Conservation (phyloP, 2,797 vertebrate species). For the Tokudaia muenninki region DNA sequence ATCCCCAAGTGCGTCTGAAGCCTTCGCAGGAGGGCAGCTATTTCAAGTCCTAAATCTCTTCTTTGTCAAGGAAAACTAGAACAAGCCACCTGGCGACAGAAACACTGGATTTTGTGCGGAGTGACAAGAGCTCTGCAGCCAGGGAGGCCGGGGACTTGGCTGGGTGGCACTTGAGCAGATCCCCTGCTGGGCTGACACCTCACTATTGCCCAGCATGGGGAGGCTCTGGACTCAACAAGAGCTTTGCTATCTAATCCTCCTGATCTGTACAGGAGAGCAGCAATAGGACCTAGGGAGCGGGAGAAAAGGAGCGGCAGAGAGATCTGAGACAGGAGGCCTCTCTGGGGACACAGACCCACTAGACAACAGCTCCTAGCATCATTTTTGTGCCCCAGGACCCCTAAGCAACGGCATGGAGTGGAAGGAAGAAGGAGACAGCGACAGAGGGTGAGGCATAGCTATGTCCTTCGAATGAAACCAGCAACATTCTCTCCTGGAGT, state of each 20-base stretch:
- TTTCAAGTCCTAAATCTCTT: background rate
- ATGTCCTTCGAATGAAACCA: background rate
- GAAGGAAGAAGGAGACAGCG: background rate
- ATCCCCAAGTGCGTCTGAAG: background rate
- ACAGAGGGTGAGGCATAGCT: background rate
- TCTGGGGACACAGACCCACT: background rate
- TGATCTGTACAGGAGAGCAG: background rate
- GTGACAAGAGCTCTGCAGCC: background rate
- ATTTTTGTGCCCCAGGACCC: background rate
- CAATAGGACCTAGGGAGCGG: background rate
- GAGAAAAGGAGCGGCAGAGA: background rate
- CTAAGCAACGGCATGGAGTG: background rate
- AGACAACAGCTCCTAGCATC: background rate
- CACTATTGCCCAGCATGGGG: background rate
- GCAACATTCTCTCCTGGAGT: background rate
- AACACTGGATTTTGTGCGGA: background rate
- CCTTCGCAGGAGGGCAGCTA: background rate
- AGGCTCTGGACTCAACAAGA: background rate
- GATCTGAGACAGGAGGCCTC: background rate
- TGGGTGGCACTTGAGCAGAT: background rate
- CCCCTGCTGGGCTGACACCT: background rate
- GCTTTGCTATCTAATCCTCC: background rate
- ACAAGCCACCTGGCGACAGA: background rate
- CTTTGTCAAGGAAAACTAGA: conserved; percentile 32
- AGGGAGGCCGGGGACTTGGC: background rate